These are phyloP conservation scores for Campylomormyrus numenius DNA, from an alignment of 2,113 vertebrate genomes.

Conservation along the genomic window DNA sequence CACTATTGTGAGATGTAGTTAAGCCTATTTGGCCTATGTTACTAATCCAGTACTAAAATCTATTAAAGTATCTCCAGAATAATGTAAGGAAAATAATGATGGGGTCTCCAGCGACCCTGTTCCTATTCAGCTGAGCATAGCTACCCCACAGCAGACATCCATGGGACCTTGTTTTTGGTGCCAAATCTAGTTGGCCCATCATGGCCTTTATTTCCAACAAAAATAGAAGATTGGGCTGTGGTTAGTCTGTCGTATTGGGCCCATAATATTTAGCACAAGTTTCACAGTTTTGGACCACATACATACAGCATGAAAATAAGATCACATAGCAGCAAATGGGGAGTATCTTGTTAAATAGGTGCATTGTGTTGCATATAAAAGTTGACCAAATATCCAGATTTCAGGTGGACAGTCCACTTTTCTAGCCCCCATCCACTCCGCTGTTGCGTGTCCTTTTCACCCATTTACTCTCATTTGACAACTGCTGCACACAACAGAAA, in stretches of 20 bases:
- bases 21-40: slow-evolving; percentile 13
- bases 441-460: neutral
- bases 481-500: neutral
- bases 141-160: neutral
- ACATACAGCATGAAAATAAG: neutral
- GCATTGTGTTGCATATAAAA: neutral
- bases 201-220: neutral
- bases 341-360: neutral
- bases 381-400: neutral
- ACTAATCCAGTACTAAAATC: slow-evolving; percentile 35
- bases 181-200: neutral
- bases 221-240: neutral
- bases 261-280: neutral
- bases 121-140: neutral
- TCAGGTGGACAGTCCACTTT: no score
- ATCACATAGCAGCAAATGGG: neutral
- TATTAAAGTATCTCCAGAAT: slow-evolving; percentile 51
- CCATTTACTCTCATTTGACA: neutral
- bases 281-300: neutral
- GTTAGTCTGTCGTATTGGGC: neutral
- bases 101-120: slow-evolving; percentile 24
- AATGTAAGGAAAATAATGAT: slow-evolving; percentile 58
- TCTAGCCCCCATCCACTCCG: no score
- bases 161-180: neutral
- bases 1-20: neutral